Evolutionary conservation across 2,797 vertebrate genomes (phyloP).

Genomic region (Naso thynnoides): DNA sequence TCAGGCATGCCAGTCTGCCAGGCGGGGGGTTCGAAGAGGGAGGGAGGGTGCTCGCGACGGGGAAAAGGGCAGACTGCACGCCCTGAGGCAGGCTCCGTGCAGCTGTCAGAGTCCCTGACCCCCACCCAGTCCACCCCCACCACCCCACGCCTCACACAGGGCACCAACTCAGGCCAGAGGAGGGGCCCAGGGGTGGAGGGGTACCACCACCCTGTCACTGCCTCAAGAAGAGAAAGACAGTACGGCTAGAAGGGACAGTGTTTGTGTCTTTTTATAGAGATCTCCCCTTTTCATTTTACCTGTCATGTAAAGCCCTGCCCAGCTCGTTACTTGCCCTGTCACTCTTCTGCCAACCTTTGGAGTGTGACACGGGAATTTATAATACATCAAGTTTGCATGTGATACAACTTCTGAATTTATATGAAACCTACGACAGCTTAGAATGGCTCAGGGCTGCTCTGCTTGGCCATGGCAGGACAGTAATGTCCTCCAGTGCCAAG

Average conservation of each 20-base stretch:
- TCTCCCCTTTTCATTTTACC: slow-evolving; percentile 34
- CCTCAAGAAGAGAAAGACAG: slow-evolving; percentile 3
- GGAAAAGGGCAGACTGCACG: slow-evolving; percentile 53
- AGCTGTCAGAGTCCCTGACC: slow-evolving; percentile 70
- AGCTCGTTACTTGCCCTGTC: slow-evolving; percentile 8
- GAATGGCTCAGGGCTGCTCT: slow-evolving; percentile 15
- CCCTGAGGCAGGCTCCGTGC: slow-evolving; percentile 55
- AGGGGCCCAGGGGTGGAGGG: slow-evolving; percentile 30
- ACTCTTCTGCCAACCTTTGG: not conserved
- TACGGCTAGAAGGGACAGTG: slow-evolving; percentile 10
- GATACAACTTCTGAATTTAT: slow-evolving; percentile 21
- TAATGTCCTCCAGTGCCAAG: slow-evolving; percentile 37
- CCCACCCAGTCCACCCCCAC: slow-evolving; percentile 18
- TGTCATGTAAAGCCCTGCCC: slow-evolving; percentile 37
- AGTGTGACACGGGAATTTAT: not conserved
- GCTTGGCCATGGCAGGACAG: slow-evolving; percentile 21
- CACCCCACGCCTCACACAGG: slow-evolving; percentile 43
- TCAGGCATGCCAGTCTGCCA: slow-evolving; percentile 54
- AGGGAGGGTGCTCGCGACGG: slow-evolving; percentile 3
- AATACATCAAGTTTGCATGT: slow-evolving; percentile 21
- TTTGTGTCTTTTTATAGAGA: slow-evolving; percentile 38
- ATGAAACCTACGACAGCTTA: not conserved
- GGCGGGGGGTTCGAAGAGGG: slow-evolving; percentile 22
- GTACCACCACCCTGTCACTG: slow-evolving; percentile 13
- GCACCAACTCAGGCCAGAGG: slow-evolving; percentile 29